A percentile compares a stretch with the other conserved stretches of the same genome.
Conservation (phyloP, 2,797 vertebrate species). For the Tragopan temminckii region DNA sequence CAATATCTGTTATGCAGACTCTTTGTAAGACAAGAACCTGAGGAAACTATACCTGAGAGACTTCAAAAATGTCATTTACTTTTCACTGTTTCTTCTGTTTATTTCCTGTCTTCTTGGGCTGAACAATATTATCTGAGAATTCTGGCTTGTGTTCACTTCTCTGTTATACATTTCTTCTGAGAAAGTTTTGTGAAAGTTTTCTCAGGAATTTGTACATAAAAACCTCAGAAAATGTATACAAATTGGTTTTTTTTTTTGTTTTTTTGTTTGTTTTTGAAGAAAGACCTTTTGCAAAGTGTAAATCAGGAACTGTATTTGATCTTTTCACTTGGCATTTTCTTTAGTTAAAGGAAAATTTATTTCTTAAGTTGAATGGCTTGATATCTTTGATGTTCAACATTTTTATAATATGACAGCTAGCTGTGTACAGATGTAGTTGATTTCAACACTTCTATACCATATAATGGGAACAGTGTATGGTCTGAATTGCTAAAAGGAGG, state of each 20-base stretch:
- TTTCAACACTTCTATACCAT: neutral
- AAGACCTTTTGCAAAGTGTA: neutral
- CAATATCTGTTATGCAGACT: neutral
- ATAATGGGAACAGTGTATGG: neutral
- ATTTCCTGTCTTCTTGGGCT: neutral
- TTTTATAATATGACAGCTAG: neutral
- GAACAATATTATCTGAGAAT: neutral
- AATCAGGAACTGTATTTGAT: neutral
- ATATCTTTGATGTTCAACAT: neutral
- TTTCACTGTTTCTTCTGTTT: neutral
- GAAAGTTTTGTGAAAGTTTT: neutral
- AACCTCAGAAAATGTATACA: neutral
- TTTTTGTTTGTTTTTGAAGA: neutral
- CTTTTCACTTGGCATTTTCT: neutral
- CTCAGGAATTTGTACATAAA: neutral
- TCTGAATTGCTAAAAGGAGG: neutral
- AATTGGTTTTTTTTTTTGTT: neutral
- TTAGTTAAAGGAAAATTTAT: neutral
- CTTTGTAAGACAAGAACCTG: neutral
- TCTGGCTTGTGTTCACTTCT: neutral
- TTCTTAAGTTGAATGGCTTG: neutral
- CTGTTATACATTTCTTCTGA: rapidly evolving
- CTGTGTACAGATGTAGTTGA: neutral
- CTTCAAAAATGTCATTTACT: neutral
- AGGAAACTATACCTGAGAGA: neutral